Evolutionary conservation across 2,888 invertebrate genomes (phyloP), one percentile per base, ranked within the genome.

Genomic region (Mylabris sibirica): DNA sequence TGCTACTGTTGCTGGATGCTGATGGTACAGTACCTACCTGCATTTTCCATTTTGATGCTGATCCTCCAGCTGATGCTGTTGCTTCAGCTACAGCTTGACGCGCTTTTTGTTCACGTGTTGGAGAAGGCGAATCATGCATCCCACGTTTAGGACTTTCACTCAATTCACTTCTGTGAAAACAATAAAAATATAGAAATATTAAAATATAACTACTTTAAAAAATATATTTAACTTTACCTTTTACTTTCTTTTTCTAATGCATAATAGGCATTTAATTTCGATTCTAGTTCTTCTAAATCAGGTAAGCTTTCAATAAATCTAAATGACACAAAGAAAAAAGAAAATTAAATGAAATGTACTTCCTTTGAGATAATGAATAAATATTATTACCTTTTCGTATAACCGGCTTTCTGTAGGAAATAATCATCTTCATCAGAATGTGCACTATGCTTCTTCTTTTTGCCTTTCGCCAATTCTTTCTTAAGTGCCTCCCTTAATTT

Each of bases 191-290:
- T 1, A 26, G 1, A 11, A 57, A 62, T 2, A 41, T 11, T 60
- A 38, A 44, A 57, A 12, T n/a, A 26, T n/a, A 11, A 57, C 2
- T n/a, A 26, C 24, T 9, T 49, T 22, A 22, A 61, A 68, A 64
- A 49, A 72, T 63, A 9, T 26, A 17, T 66, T 26, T 17, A 12
- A 59, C 41, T 63, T 60, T 84, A 89, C 89, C 88, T 87, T 82
- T 89, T 89, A 57, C 86, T 82, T 70, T 87, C 88, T 84, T 92
- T 92, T 80, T 93, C 92, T 70, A 93, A 89, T 85, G 92, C 91
- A 84, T 93, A 93, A 86, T 93, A 93, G 60, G 93, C 93, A 84
- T 88, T 91, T 78, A 93, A 86, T 81, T 93, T 93, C 1, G 91
- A 91, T 84, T 93, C 91, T 79, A 93, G 84, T 81, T 93, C 92